Percentiles rank a stretch among this genome's conserved stretches.
These are phyloP conservation scores for Scaptomyza montana DNA, from an alignment of 1,140 invertebrate species.

Conservation along the genomic window DNA sequence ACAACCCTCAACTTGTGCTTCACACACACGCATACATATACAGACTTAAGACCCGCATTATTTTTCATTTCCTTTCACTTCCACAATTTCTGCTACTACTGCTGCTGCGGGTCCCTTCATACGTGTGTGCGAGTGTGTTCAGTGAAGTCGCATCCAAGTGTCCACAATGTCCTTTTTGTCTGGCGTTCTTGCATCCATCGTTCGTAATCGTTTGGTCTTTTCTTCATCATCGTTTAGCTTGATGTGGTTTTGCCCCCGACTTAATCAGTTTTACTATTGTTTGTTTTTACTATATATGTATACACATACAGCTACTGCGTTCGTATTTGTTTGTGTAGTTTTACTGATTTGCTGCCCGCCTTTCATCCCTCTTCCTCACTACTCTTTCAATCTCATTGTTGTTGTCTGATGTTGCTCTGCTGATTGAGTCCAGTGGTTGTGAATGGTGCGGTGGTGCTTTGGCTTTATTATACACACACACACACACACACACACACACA, in stretches of 20 bases:
- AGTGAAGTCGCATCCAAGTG: slow-evolving; percentile 19
- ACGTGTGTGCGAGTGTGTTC: slow-evolving; percentile 7
- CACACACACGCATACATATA: slow-evolving; percentile 21
- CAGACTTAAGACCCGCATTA: slow-evolving; percentile 54
- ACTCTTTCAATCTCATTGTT: slow-evolving; percentile 10
- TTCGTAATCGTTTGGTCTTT: slow-evolving; percentile 80
- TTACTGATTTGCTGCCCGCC: slow-evolving; percentile 39
- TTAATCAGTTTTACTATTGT: slow-evolving; percentile 82
- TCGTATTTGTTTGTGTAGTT: slow-evolving; percentile 28
- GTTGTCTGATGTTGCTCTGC: slow-evolving; percentile 25
- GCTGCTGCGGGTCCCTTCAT: not conserved
- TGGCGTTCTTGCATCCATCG: slow-evolving; percentile 21
- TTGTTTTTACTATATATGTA: slow-evolving; percentile 68
- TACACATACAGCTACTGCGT: slow-evolving; percentile 18
- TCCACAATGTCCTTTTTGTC: slow-evolving; percentile 17
- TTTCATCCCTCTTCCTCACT: slow-evolving; percentile 3
- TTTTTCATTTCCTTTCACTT: slow-evolving; percentile 56
- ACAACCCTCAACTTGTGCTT: slow-evolving; percentile 62
- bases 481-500: too few species aligned
- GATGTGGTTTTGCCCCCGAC: slow-evolving; percentile 77
- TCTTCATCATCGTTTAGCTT: slow-evolving; percentile 81
- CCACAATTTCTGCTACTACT: slow-evolving; percentile 5
- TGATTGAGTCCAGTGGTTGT: slow-evolving; percentile 34
- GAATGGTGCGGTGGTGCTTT: not conserved
- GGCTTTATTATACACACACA: slow-evolving; percentile 12